Base-by-base conservation (phyloP, 1,140 invertebrate species). In the Drosophila bocki region DNA sequence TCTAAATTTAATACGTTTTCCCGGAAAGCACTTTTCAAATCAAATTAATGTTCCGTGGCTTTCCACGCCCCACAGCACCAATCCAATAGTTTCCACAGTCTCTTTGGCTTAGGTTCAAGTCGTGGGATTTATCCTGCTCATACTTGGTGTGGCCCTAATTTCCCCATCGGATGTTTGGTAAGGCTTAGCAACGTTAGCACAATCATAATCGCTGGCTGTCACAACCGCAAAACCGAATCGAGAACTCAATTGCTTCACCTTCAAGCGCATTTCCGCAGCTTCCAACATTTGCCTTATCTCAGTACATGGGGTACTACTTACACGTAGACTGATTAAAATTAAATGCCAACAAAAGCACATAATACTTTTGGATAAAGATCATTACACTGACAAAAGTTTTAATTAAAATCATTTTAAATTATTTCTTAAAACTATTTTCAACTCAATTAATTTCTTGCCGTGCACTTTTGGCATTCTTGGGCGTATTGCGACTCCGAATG, bases 291-390 rank as follows among this genome's bases (percentile, higher is more conserved):
- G 22, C 39, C 22, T 35, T 47, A 33, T 35, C 41, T 47, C 61
- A 22, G 26, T 17, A 47, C 42, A 12, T 29, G 8, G 19, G 2
- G 7, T 48, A 57, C 51, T 54, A 6, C 5, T 29, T 29, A 62
- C 61, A 67, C 48, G 79, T 15, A 45, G n/a, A 71, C 68, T 84
- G 84, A 87, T 87, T 88, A 80, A 88, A 88, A 78, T 84, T 69
- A 84, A 84, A 80, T 67, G 67, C 53, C 77, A 75, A 70, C 64
- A 70, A 70, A 74, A 58, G 61, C 61, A 50, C 57, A 70, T 75
- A 83, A 75, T 68, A 58, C 71, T 76, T 39, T 33, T n/a, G 65
- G 48, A 39, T 32, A 51, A 35, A 35, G 53, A 78, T 44, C 15
- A 35, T 35, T 39, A 76, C 72, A 75, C 60, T 32, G 32, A 32